Evolutionary conservation across 2,113 vertebrate genomes (phyloP).

Genomic region (Turnix velox): DNA sequence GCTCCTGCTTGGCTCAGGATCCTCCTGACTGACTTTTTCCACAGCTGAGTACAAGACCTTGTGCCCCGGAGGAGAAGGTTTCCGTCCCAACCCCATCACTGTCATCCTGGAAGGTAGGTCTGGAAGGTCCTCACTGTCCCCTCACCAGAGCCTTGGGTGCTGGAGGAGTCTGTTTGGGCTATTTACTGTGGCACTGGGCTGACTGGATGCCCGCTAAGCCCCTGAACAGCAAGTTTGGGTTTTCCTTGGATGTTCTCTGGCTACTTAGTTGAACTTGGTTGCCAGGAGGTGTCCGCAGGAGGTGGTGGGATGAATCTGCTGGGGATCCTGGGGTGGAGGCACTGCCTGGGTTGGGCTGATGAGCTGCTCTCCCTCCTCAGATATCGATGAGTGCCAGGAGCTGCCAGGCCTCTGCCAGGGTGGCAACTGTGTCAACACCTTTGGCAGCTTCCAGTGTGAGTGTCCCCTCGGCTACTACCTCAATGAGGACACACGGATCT

Average conservation of each 20-base stretch:
- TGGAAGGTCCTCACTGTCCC: accelerated
- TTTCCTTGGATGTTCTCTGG: accelerated
- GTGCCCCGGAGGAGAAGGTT: slow-evolving; percentile 92
- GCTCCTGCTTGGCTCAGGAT: neutral
- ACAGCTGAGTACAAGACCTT: slow-evolving; percentile 92
- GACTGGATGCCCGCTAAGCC: neutral
- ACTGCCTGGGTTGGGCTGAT: neutral
- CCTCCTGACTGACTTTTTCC: neutral
- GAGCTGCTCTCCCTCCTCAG: slow-evolving; percentile 50
- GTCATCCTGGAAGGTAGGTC: slow-evolving; percentile 90
- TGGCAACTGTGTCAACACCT: slow-evolving; percentile 89
- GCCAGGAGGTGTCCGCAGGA: neutral
- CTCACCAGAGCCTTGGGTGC: neutral
- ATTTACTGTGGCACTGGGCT: neutral
- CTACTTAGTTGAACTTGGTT: accelerated
- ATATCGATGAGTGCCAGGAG: slow-evolving; percentile 92
- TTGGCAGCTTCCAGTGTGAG: slow-evolving; percentile 93
- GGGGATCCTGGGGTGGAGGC: neutral
- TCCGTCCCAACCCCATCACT: slow-evolving; percentile 90
- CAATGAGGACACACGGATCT: slow-evolving; percentile 84
- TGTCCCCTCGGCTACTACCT: slow-evolving; percentile 90
- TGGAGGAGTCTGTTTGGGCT: neutral
- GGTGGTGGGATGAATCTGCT: accelerated
- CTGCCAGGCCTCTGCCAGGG: slow-evolving; percentile 91
- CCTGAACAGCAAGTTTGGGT: accelerated